Conservation (phyloP, 2,113 vertebrate species). For the Tragelaphus strepsiceros region DNA sequence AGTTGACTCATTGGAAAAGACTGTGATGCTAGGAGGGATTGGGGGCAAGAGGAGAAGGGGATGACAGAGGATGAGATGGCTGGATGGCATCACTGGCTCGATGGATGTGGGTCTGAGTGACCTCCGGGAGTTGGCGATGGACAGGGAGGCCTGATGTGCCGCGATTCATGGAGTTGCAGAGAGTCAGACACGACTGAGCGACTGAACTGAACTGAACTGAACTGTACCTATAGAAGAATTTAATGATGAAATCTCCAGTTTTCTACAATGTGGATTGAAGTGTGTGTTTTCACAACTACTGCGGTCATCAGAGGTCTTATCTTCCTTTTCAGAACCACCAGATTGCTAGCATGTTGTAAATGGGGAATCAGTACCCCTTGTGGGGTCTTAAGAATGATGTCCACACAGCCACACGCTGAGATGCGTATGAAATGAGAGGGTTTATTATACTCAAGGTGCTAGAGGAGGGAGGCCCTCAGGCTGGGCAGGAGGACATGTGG, state of each 20-base stretch:
- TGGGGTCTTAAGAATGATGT: neutral
- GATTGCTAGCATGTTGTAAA: neutral
- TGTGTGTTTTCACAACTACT: neutral
- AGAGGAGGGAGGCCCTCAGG: neutral
- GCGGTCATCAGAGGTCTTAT: neutral
- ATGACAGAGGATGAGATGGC: too few relatives aligned
- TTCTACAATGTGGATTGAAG: neutral
- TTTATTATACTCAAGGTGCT: neutral
- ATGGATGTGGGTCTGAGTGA: too few relatives aligned
- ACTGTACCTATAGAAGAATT: neutral
- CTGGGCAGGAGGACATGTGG: neutral
- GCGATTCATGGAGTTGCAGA: too few relatives aligned
- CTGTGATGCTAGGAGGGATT: too few relatives aligned
- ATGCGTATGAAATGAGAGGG: neutral
- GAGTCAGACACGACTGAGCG: too few relatives aligned
- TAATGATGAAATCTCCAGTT: neutral
- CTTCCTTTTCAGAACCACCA: neutral
- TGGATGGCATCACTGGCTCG: too few relatives aligned
- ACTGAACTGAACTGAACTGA: too few relatives aligned
- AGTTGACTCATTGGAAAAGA: too few relatives aligned
- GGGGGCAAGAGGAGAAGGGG: too few relatives aligned
- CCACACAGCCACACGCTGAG: neutral
- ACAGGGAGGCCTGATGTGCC: too few relatives aligned
- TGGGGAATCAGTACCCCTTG: neutral
- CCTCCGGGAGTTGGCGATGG: too few relatives aligned